phyloP scores from a whole-genome alignment of 2,888 invertebrate species.

The Salticus scenicus region DNA sequence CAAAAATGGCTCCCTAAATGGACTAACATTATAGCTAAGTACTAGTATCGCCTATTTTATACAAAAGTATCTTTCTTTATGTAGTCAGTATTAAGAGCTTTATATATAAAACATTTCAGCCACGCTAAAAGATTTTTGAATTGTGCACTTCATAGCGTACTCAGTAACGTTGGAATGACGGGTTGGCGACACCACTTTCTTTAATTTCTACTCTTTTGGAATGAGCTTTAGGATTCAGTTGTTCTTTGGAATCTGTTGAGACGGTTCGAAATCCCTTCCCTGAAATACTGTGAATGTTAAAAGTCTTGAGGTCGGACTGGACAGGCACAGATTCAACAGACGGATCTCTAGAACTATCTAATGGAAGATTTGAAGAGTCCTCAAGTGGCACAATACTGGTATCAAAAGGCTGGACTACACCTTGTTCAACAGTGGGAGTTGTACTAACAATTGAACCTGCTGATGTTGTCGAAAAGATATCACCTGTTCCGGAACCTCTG shows the following conservation, averaged over 20 bases:
- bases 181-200: conserved; percentile 55
- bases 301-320: conserved; percentile 56
- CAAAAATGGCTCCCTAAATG: neutral
- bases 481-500: conserved; percentile 50
- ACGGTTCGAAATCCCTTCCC: conserved; percentile 32
- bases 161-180: conserved; percentile 59
- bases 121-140: neutral
- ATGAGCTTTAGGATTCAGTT: conserved; percentile 38
- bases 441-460: conserved; percentile 66
- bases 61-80: neutral
- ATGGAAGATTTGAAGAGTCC: conserved; percentile 55
- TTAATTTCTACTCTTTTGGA: conserved; percentile 18
- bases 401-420: conserved; percentile 71
- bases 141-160: neutral
- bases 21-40: neutral
- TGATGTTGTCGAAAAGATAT: conserved; percentile 67
- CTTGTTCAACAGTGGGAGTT: conserved; percentile 54
- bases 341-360: conserved; percentile 46
- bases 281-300: conserved; percentile 42
- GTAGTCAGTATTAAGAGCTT: neutral
- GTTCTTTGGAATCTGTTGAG: conserved; percentile 55
- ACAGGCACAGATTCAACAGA: conserved; percentile 53
- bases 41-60: neutral
- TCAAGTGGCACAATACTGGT: conserved; percentile 72
- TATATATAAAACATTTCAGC: neutral